A percentile compares a stretch with the other conserved stretches of the same genome.
These are phyloP conservation scores for Entelurus aequoreus DNA, from an alignment of 2,113 vertebrate species.

Conservation along the genomic window DNA sequence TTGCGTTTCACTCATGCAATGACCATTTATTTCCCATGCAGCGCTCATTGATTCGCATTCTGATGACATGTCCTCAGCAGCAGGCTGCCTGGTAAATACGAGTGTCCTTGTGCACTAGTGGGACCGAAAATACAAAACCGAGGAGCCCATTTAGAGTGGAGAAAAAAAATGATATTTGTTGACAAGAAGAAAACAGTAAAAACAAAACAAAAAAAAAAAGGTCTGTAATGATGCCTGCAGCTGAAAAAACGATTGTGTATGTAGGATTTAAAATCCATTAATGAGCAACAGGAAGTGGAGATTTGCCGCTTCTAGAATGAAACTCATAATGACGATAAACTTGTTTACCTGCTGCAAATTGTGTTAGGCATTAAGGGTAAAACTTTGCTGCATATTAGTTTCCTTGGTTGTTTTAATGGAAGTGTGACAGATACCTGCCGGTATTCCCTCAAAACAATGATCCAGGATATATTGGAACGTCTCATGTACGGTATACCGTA, in stretches of 20 bases:
- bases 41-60: conserved; percentile 65
- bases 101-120: conserved; percentile 34
- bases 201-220: conserved; percentile 19
- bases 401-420: background rate
- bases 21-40: conserved; percentile 59
- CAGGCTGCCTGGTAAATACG: conserved; percentile 54
- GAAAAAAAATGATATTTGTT: conserved; percentile 28
- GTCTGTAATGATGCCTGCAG: background rate
- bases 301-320: conserved; percentile 19
- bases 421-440: too few species aligned
- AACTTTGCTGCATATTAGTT: background rate
- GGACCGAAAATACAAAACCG: conserved; percentile 58
- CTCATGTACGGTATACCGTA: too few species aligned
- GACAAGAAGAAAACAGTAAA: conserved; percentile 14
- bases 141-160: conserved; percentile 49
- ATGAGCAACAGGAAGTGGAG: background rate
- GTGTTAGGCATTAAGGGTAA: background rate
- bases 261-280: conserved; percentile 14
- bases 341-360: conserved; percentile 2
- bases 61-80: conserved; percentile 55
- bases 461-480: too few species aligned
- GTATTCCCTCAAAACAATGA: too few species aligned
- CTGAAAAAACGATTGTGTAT: conserved; percentile 12
- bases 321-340: conserved; percentile 8
- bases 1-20: conserved; percentile 36